Conservation (phyloP, 2,888 invertebrate genomes). For the Tuta absoluta region DNA sequence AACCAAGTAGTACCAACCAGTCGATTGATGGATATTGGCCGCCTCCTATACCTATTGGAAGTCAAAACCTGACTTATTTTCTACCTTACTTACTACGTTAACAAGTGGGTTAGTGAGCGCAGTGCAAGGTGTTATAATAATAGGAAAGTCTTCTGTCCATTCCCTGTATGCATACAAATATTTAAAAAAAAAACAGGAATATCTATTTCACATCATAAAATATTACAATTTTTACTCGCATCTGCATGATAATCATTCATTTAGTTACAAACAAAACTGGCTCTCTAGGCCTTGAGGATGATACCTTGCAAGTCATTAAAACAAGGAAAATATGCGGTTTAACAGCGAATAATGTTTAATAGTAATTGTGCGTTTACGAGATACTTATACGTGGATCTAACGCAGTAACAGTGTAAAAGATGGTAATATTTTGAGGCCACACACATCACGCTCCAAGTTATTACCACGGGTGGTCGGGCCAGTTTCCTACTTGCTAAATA, state of each 20-base stretch:
- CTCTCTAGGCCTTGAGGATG: constrained; percentile 20
- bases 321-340: constrained; percentile 4
- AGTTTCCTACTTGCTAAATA: constrained; percentile 17
- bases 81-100: neutral
- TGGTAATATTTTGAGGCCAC: constrained; percentile 16
- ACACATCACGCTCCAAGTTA: constrained; percentile 17
- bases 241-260: too few relatives aligned
- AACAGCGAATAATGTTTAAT: neutral
- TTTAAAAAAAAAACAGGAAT: too few relatives aligned
- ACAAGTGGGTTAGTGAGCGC: too few relatives aligned
- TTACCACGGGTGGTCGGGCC: constrained; percentile 18
- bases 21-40: too few relatives aligned
- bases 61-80: neutral
- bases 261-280: neutral
- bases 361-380: constrained; percentile 12
- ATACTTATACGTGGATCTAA: constrained; percentile 4
- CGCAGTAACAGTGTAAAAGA: constrained; percentile 11
- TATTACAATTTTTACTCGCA: too few relatives aligned
- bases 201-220: too few relatives aligned
- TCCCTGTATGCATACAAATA: too few relatives aligned
- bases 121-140: too few relatives aligned
- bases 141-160: too few relatives aligned
- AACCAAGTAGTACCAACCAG: too few relatives aligned
- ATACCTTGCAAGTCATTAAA: constrained; percentile 39
- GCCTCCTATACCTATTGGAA: neutral